phyloP scores from a whole-genome alignment of 2,888 invertebrate genomes.

The Thereva nobilitata region DNA sequence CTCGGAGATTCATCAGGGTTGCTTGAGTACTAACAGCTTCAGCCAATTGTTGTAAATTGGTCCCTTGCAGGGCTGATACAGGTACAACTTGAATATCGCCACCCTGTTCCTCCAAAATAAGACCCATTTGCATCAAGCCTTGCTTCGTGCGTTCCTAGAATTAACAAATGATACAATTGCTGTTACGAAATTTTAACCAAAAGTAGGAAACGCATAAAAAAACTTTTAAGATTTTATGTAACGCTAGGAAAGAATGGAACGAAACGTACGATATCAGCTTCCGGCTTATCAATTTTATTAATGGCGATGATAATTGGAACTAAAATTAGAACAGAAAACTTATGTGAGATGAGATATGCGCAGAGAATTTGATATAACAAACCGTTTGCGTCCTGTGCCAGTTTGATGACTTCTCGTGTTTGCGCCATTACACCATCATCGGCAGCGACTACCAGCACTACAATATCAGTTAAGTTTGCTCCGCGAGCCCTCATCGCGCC shows the following conservation, averaged over 20 bases:
- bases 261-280: constrained; percentile 80
- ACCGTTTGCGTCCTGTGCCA: constrained; percentile 80
- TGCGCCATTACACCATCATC: constrained; percentile 99
- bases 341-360: constrained; percentile 10
- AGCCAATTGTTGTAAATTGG: constrained; percentile 75
- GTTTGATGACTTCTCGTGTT: constrained; percentile 86
- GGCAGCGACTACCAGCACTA: constrained; percentile 95
- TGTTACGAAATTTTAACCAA: neutral
- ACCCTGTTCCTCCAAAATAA: constrained; percentile 84
- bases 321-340: constrained; percentile 56
- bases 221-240: neutral
- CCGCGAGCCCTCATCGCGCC: constrained; percentile 91
- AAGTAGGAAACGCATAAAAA: constrained; percentile 7
- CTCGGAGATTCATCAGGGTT: constrained; percentile 83
- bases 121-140: constrained; percentile 75
- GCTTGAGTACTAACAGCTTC: constrained; percentile 84
- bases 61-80: constrained; percentile 86
- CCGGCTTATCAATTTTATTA: constrained; percentile 96
- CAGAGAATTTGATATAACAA: constrained; percentile 36
- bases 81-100: constrained; percentile 91
- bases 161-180: constrained; percentile 3
- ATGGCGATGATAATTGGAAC: constrained; percentile 96
- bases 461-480: constrained; percentile 91
- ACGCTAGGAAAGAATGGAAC: constrained; percentile 8
- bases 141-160: constrained; percentile 72